A percentile compares a stretch with the other conserved stretches of the same genome.
Evolutionary conservation across 2,888 invertebrate genomes (phyloP).

Genomic region (Uloborus plumipes): DNA sequence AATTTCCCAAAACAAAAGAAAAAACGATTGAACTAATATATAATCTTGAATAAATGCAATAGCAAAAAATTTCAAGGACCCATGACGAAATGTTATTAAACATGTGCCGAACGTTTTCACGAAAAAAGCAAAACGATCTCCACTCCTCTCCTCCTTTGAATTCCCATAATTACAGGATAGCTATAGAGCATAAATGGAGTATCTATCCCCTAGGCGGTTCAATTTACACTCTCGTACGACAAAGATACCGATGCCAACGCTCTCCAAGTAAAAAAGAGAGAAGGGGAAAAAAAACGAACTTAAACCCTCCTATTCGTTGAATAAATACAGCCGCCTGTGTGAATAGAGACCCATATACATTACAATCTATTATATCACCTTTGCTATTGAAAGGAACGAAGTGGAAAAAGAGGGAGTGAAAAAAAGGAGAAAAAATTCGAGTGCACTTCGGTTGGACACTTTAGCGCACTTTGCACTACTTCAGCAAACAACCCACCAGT

Average conservation of each 20-base stretch:
- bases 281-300: not conserved
- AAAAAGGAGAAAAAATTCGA: conserved; percentile 14
- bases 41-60: no score
- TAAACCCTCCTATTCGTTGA: conserved; percentile 24
- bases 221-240: conserved; percentile 42
- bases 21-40: no score
- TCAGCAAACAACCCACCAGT: conserved; percentile 41
- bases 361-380: conserved; percentile 61
- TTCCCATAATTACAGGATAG: conserved; percentile 43
- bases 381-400: conserved; percentile 37
- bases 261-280: not conserved
- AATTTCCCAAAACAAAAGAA: no score
- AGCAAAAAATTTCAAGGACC: no score
- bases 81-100: no score
- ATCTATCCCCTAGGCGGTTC: conserved; percentile 16
- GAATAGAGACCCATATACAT: conserved; percentile 54
- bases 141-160: not conserved
- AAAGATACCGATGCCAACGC: conserved; percentile 33
- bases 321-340: conserved; percentile 57
- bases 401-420: conserved; percentile 20
- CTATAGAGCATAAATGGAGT: conserved; percentile 15
- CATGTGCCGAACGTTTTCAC: no score
- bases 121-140: no score
- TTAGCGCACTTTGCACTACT: conserved; percentile 34
- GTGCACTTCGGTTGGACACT: conserved; percentile 42